Conservation (phyloP, 2,888 invertebrate genomes). For the Megamerina dolium region DNA sequence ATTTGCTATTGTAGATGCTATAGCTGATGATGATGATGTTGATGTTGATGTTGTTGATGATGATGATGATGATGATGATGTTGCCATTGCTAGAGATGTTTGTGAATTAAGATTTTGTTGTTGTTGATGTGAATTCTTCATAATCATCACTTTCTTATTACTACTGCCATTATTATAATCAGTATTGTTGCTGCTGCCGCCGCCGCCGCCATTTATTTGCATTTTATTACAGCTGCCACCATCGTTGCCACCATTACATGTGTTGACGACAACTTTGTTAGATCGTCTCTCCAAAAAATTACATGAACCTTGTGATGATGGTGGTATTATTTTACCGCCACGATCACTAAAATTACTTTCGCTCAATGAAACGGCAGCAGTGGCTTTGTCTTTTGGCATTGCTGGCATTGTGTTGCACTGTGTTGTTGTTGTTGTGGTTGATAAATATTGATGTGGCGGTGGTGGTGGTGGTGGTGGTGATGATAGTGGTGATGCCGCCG, state of each 20-base stretch:
- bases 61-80: conserved; percentile 1
- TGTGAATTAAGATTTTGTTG: too few relatives aligned
- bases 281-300: conserved; percentile 7
- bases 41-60: not conserved
- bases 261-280: conserved; percentile 8
- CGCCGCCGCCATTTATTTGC: too few relatives aligned
- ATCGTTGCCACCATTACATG: conserved; percentile 12
- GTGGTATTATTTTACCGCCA: too few relatives aligned
- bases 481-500: too few relatives aligned
- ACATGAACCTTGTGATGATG: conserved; percentile 20
- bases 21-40: conserved; percentile 8
- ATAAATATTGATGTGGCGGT: conserved; percentile 22
- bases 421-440: conserved; percentile 19
- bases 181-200: conserved; percentile 23
- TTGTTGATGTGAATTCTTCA: conserved; percentile 23
- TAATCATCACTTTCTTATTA: too few relatives aligned
- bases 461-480: conserved; percentile 23
- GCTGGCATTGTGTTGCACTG: conserved; percentile 46
- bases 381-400: conserved; percentile 49
- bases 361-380: conserved; percentile 42
- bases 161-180: too few relatives aligned
- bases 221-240: conserved; percentile 26
- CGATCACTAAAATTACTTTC: conserved; percentile 42
- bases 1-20: too few relatives aligned
- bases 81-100: conserved; percentile 5